Percentiles rank a stretch among this genome's conserved stretches.
Evolutionary conservation across 2,888 invertebrate species (phyloP).

Genomic region (Acronicta alni): DNA sequence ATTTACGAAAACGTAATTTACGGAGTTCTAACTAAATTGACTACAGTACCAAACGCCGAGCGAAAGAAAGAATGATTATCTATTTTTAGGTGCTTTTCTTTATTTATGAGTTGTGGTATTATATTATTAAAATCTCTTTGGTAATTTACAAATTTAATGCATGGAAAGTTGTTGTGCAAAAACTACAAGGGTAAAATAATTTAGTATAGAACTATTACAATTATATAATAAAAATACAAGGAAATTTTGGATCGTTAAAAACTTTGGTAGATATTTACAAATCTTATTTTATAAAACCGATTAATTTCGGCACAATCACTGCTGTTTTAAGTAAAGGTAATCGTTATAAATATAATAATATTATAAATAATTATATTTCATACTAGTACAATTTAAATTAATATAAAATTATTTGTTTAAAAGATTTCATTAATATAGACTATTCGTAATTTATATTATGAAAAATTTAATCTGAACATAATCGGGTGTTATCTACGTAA

Average conservation of each 20-base stretch:
- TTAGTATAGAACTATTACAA: background rate
- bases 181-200: background rate
- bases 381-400: constrained; percentile 16
- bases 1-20: too few relatives aligned
- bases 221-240: constrained; percentile 7
- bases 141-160: background rate
- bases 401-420: constrained; percentile 19
- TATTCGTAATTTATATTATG: background rate
- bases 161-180: background rate
- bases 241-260: constrained; percentile 6
- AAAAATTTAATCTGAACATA: constrained; percentile 4
- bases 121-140: constrained; percentile 24
- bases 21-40: too few relatives aligned
- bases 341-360: constrained; percentile 7
- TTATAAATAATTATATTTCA: constrained; percentile 8
- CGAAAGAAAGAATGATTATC: too few relatives aligned
- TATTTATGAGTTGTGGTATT: background rate
- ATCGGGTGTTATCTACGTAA: background rate
- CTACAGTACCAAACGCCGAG: too few relatives aligned
- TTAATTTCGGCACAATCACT: constrained; percentile 10
- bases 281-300: constrained; percentile 15
- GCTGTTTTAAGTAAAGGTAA: background rate
- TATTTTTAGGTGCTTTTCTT: too few relatives aligned
- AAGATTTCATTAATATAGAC: constrained; percentile 15
- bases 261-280: constrained; percentile 40